Evolutionary conservation across 2,888 invertebrate species (phyloP).

Genomic region (Drosophila kambysellisi): DNA sequence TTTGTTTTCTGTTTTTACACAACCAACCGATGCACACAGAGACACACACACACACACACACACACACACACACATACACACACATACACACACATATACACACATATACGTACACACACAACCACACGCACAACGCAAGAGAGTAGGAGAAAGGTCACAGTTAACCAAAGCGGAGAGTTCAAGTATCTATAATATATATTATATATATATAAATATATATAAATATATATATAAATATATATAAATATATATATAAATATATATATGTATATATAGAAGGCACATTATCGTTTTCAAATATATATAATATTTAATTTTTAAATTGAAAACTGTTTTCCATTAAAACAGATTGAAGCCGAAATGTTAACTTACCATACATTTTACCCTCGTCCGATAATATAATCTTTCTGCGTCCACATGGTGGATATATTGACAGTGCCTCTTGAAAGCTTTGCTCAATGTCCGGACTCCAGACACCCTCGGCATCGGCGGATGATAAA

Average conservation of each 20-base stretch:
- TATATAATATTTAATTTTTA: neutral
- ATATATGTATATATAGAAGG: too few relatives aligned
- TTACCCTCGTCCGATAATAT: conserved; percentile 99
- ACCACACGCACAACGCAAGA: neutral
- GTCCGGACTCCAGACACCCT: conserved; percentile 99
- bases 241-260: too few relatives aligned
- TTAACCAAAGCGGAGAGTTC: conserved; percentile 22
- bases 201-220: too few relatives aligned
- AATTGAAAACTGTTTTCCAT: neutral
- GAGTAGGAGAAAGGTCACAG: conserved; percentile 16
- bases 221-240: too few relatives aligned
- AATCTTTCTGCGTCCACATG: conserved; percentile 99
- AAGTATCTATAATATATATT: conserved; percentile 7
- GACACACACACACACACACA: conserved; percentile 5
- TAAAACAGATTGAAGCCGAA: neutral
- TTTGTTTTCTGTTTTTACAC: conserved; percentile 51
- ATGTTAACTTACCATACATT: conserved; percentile 98
- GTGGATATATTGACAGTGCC: conserved; percentile 99
- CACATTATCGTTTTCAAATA: neutral
- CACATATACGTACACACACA: neutral
- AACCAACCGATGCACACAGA: conserved; percentile 29
- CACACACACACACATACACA: neutral
- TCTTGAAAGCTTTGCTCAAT: conserved; percentile 99
- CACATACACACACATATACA: too few relatives aligned
- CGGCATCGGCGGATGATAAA: conserved; percentile 98